Conservation (phyloP, 2,113 vertebrate genomes). For the Pseudorhombus dupliciocellatus region DNA sequence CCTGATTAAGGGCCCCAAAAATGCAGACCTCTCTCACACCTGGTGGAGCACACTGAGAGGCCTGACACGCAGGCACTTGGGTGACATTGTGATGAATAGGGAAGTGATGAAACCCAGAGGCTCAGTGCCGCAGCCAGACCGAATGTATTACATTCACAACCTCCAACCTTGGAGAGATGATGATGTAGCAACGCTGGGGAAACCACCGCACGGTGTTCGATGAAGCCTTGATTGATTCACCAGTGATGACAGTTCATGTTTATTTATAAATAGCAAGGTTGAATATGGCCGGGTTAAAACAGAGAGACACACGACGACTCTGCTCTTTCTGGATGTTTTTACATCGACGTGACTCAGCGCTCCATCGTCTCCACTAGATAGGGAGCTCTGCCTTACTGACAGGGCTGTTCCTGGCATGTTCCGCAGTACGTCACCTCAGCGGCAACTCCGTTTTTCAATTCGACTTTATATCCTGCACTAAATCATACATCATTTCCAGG, state of each 20-base stretch:
- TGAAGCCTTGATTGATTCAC: constrained; percentile 60
- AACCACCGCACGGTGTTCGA: constrained; percentile 52
- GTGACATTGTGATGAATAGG: constrained; percentile 74
- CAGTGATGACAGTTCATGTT: constrained; percentile 59
- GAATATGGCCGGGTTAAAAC: constrained; percentile 60
- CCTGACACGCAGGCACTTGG: constrained; percentile 62
- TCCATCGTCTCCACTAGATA: constrained; percentile 69
- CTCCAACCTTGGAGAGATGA: constrained; percentile 65
- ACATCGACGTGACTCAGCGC: constrained; percentile 71
- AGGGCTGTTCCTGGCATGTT: constrained; percentile 45
- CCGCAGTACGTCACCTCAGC: constrained; percentile 39
- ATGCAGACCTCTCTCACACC: constrained; percentile 70
- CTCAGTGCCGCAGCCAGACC: constrained; percentile 50
- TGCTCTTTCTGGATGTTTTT: constrained; percentile 45
- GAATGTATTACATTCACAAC: constrained; percentile 62
- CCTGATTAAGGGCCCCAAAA: constrained; percentile 65
- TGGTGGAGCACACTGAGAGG: constrained; percentile 66
- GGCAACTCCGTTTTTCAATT: not conserved
- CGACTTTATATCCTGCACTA: not conserved
- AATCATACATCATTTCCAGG: not conserved
- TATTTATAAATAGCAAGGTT: constrained; percentile 43
- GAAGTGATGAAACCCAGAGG: constrained; percentile 78
- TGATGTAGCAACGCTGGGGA: constrained; percentile 64
- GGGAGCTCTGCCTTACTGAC: constrained; percentile 46
- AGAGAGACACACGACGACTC: constrained; percentile 71